These are phyloP conservation scores for Drosophila pseudoananassae DNA, from an alignment of 1,140 invertebrate species.

Conservation along the genomic window DNA sequence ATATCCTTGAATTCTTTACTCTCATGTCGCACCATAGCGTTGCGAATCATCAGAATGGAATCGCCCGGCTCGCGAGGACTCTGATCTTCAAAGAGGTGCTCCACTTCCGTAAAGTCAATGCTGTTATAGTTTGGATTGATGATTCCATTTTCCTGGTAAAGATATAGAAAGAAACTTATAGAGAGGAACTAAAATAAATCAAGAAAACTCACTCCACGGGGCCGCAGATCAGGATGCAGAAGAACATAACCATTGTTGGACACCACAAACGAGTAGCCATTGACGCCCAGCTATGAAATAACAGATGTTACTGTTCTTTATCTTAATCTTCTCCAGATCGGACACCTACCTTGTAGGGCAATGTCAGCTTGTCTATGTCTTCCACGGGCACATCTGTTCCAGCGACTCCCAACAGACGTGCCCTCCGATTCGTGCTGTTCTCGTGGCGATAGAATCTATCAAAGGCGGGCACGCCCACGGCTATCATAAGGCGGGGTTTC, in stretches of 20 bases:
- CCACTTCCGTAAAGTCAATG: constrained; percentile 97
- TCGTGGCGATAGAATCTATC: constrained; percentile 88
- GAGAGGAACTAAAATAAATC: background rate
- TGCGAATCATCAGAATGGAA: constrained; percentile 86
- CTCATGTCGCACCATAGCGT: constrained; percentile 90
- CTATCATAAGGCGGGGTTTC: constrained; percentile 90
- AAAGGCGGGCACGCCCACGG: constrained; percentile 94
- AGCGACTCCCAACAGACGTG: constrained; percentile 94
- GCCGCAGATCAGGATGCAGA: constrained; percentile 90
- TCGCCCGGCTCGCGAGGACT: constrained; percentile 84
- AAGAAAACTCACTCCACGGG: constrained; percentile 86
- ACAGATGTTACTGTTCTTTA: too few relatives aligned
- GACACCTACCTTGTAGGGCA: constrained; percentile 89
- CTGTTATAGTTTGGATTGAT: constrained; percentile 98
- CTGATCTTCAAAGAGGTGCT: constrained; percentile 90
- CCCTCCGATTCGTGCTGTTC: constrained; percentile 86
- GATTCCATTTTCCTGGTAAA: constrained; percentile 85
- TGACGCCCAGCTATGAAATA: constrained; percentile 92
- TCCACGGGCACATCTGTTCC: constrained; percentile 97
- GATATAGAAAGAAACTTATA: background rate
- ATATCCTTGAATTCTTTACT: constrained; percentile 88
- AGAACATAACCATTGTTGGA: constrained; percentile 98
- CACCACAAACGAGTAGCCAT: constrained; percentile 97
- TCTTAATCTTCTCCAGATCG: background rate
- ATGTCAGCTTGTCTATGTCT: constrained; percentile 93